Evolutionary conservation across 2,888 invertebrate genomes (phyloP).

Genomic region (Marronus borbonicus): DNA sequence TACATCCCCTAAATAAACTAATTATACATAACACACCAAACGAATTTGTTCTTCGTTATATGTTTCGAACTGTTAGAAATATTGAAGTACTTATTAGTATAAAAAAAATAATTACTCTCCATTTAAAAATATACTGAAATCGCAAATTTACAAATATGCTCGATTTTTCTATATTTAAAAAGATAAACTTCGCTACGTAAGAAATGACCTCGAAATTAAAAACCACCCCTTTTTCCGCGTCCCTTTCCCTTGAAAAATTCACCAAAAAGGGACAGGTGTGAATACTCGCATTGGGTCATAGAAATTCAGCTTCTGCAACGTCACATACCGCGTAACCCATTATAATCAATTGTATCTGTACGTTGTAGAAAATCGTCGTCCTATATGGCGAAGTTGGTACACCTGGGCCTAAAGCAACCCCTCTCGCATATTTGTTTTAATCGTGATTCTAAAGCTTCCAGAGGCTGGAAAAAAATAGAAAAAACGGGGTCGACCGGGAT

Average conservation of each 20-base stretch:
- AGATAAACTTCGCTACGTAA: no score
- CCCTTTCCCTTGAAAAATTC: neutral
- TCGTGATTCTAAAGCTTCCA: slow-evolving; percentile 55
- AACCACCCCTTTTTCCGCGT: neutral
- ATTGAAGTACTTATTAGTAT: no score
- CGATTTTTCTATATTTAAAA: no score
- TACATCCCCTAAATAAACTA: no score
- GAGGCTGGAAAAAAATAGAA: slow-evolving; percentile 54
- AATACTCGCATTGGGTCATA: neutral
- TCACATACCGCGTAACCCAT: slow-evolving; percentile 62
- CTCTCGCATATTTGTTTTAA: slow-evolving; percentile 67
- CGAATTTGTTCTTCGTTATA: no score
- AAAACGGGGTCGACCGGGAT: slow-evolving; percentile 66
- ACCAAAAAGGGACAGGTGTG: slow-evolving; percentile 33
- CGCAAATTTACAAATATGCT: no score
- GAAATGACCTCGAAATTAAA: neutral
- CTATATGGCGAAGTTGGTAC: slow-evolving; percentile 66
- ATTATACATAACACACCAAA: no score
- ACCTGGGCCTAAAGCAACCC: slow-evolving; percentile 66
- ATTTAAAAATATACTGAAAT: no score
- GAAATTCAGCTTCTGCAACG: slow-evolving; percentile 36
- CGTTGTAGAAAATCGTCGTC: slow-evolving; percentile 66
- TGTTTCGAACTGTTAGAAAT: no score
- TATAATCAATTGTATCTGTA: slow-evolving; percentile 66
- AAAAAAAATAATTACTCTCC: no score